Percentiles rank a stretch among this genome's conserved stretches.
These are phyloP conservation scores for Pimpla rufipes DNA, from an alignment of 2,888 invertebrate species.

Conservation along the genomic window DNA sequence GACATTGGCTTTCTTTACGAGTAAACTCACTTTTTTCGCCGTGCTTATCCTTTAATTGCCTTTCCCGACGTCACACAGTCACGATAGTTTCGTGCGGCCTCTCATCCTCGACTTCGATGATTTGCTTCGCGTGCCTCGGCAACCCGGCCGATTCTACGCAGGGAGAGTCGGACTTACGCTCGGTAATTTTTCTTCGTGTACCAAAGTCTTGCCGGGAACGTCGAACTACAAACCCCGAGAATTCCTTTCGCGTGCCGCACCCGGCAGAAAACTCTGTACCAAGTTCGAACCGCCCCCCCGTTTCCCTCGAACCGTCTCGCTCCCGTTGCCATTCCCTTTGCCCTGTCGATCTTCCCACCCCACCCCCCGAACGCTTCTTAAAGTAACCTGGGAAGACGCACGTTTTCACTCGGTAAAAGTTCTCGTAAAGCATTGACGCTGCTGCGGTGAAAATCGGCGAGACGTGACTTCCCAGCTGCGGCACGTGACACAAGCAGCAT, in stretches of 20 bases:
- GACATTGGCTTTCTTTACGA: conserved; percentile 4
- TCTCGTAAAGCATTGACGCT: conserved; percentile 62
- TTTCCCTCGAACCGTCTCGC: conserved; percentile 3
- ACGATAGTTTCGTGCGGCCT: conserved; percentile 41
- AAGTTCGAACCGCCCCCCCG: conserved; percentile 30
- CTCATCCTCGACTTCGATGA: conserved; percentile 32
- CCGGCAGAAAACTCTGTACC: conserved; percentile 50
- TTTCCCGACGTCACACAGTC: conserved; percentile 55
- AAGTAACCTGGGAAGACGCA: conserved; percentile 67
- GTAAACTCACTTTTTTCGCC: conserved; percentile 2
- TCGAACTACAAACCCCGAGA: conserved; percentile 70
- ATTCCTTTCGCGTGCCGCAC: conserved; percentile 55
- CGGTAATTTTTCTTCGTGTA: conserved; percentile 56
- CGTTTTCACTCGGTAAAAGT: conserved; percentile 74
- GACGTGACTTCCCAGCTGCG: conserved; percentile 77
- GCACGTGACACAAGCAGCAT: conserved; percentile 21
- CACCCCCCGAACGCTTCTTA: neutral
- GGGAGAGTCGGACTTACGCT: conserved; percentile 54
- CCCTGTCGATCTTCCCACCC: conserved; percentile 27
- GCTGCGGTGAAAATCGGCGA: conserved; percentile 75
- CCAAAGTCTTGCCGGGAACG: conserved; percentile 49
- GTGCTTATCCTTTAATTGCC: conserved; percentile 52
- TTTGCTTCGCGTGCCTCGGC: conserved; percentile 31
- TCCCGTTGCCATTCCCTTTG: conserved; percentile 28
- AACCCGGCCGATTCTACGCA: neutral